Base-by-base conservation (phyloP, 1,140 invertebrate species). In the Cydia splendana region DNA sequence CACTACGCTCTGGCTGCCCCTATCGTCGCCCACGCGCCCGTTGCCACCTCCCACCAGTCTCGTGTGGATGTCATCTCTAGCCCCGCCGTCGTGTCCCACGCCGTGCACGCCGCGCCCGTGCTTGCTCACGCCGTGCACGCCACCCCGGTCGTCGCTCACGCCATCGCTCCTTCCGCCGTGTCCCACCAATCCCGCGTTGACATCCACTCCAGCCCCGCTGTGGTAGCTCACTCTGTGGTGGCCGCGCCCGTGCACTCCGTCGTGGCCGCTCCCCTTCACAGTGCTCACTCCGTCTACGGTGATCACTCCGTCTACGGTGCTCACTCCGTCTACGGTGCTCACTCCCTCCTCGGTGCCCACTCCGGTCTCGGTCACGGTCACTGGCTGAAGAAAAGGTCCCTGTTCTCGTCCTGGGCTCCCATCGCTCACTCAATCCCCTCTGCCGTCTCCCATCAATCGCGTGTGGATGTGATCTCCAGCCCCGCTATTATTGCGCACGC, bases 121-220 rank as follows among this genome's bases (percentile, higher is more conserved):
- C 57, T 62, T 34, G 75, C 75, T 28, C 30, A 48, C 38, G 53
- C 34, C 51, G 75, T 42, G 28, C 57, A 65, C 30, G 51, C 81
- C 24, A 45, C 81, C 5, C 77, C 81, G 73, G 74, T 78, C 34
- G 24, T 81, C n/a, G 78, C 82, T 30, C 81, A 78, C 78, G 65
- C 78, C 7, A 75, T 81, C 7, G 84, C 87, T 10, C 88, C 86
- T 20, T 75, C 85, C 57, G 88, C 90, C 75, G 86, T 90, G 24
- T 88, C 86, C 28, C 89, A 92, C 78, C 88, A 91, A 62, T 88
- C 89, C 71, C 84, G 87, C 28, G 86, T 89, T 20, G 88, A 90
- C 65, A 82, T 92, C 13, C 85, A 79, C 80, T 80, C 85, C 75
- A 84, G 84, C 78, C 88, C 88, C 30, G 84, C 89, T 80, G 20